Conservation (phyloP, 2,797 vertebrate genomes). For the Odontamblyopus rebecca region DNA sequence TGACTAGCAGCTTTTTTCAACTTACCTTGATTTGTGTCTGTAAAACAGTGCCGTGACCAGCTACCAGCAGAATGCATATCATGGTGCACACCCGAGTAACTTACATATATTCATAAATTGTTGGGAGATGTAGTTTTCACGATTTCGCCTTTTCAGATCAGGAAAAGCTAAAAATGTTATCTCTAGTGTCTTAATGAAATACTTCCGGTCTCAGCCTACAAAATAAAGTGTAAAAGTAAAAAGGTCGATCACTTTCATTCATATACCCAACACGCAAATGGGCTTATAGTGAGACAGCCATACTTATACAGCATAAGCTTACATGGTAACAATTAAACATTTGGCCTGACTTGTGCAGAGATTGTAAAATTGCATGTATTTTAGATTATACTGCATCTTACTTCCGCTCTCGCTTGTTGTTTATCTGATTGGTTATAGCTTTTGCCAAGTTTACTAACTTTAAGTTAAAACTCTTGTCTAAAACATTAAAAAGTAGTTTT, state of each 20-base stretch:
- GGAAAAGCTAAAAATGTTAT: background rate
- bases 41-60: slow-evolving; percentile 79
- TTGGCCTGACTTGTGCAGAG: background rate
- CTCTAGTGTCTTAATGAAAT: background rate
- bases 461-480: background rate
- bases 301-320: too few relatives aligned
- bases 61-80: slow-evolving; percentile 83
- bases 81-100: slow-evolving; percentile 30
- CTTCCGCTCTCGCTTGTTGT: background rate
- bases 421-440: too few relatives aligned
- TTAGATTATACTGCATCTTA: background rate
- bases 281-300: too few relatives aligned
- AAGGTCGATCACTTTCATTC: background rate
- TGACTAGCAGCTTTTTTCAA: too few relatives aligned
- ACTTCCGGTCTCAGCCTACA: slow-evolving; percentile 44
- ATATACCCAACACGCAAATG: background rate
- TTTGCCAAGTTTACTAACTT: too few relatives aligned
- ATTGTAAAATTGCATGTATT: background rate
- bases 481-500: background rate
- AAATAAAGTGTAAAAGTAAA: slow-evolving; percentile 40
- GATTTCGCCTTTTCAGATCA: background rate
- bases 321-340: too few relatives aligned
- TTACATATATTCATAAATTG: background rate
- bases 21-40: slow-evolving; percentile 81
- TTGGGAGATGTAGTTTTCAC: background rate